phyloP scores from a whole-genome alignment of 92 coral and sea anemone species.

The Phenganax marumi region DNA sequence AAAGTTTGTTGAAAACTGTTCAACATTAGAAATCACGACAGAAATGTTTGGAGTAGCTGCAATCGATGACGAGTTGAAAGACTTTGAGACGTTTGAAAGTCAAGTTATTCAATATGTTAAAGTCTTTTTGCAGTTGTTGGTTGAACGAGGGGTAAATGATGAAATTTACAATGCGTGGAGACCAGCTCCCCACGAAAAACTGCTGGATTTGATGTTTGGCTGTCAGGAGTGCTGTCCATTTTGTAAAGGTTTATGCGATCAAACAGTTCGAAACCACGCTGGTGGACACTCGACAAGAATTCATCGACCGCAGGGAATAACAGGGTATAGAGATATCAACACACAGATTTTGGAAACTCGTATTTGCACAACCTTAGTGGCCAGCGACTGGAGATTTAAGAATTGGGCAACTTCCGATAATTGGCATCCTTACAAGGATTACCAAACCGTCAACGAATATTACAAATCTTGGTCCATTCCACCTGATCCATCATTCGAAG shows the following conservation, averaged over 20 bases:
- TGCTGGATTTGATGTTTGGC: slow-evolving; percentile 18
- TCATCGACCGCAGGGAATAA: slow-evolving; percentile 25
- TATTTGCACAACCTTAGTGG: slow-evolving; percentile 1
- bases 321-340: background rate
- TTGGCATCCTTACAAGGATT: slow-evolving; percentile 19
- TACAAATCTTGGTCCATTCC: slow-evolving; percentile 21
- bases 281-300: slow-evolving; percentile 30
- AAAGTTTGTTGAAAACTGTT: slow-evolving; percentile 18
- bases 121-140: background rate
- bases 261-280: slow-evolving; percentile 18
- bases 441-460: slow-evolving; percentile 14
- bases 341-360: background rate
- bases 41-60: slow-evolving; percentile 16
- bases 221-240: slow-evolving; percentile 26
- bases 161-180: background rate
- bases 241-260: slow-evolving; percentile 17
- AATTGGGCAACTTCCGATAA: slow-evolving; percentile 1
- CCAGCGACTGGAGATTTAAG: background rate
- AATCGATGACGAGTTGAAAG: slow-evolving; percentile 9
- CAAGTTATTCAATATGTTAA: background rate
- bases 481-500: slow-evolving; percentile 22
- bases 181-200: slow-evolving; percentile 12
- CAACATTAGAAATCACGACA: slow-evolving; percentile 10
- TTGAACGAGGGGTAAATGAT: background rate
- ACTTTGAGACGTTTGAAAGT: slow-evolving; percentile 17